Conservation (phyloP, 1,140 invertebrate genomes). For the Ostrea edulis region DNA sequence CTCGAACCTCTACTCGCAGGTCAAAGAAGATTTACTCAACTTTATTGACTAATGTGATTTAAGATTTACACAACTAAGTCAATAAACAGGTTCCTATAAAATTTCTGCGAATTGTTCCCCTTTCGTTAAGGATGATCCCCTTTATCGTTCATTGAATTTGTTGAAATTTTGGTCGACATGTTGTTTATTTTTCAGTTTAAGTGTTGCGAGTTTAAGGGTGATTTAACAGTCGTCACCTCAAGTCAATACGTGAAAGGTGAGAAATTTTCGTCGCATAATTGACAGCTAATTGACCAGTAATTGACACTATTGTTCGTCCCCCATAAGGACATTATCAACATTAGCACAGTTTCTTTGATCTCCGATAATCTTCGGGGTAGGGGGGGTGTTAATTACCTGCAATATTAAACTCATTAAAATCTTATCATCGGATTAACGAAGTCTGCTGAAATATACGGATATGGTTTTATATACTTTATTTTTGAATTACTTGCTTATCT, state of each 20-base stretch:
- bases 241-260: conserved; percentile 23
- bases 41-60: conserved; percentile 36
- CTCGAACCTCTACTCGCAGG: conserved; percentile 20
- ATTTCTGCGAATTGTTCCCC: conserved; percentile 3
- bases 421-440: conserved; percentile 9
- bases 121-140: conserved; percentile 1
- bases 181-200: neutral
- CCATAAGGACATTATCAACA: conserved; percentile 1
- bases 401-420: conserved; percentile 25
- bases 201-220: neutral
- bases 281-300: conserved; percentile 10
- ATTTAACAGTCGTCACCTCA: neutral
- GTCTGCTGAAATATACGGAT: neutral
- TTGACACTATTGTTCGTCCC: neutral
- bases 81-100: conserved; percentile 26
- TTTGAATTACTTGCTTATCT: neutral
- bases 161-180: neutral
- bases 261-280: neutral
- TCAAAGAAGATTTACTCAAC: conserved; percentile 19
- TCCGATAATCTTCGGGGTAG: neutral
- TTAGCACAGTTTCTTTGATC: conserved; percentile 7
- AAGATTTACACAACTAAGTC: conserved; percentile 11
- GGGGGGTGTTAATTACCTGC: neutral
- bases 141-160: neutral
- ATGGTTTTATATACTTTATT: neutral